A percentile compares a stretch with the other conserved stretches of the same genome.
Conservation (phyloP, 2,888 invertebrate species). For the Drosophila quinaria region DNA sequence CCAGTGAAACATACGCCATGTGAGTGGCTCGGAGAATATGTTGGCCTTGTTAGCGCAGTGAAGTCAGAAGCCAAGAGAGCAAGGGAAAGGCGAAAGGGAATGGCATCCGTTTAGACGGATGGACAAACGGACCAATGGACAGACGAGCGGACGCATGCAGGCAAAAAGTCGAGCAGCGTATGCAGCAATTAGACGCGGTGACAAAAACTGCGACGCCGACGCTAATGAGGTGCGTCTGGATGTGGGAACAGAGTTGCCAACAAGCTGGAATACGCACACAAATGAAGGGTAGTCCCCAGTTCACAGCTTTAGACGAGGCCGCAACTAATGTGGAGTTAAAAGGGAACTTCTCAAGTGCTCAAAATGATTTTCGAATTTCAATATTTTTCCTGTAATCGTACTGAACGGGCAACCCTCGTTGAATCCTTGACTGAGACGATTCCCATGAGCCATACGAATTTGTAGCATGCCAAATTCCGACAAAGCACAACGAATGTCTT, state of each 20-base stretch:
- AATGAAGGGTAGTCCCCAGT: constrained; percentile 12
- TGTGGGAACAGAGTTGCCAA: constrained; percentile 65
- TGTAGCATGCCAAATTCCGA: constrained; percentile 83
- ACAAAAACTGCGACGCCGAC: constrained; percentile 73
- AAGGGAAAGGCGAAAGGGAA: neutral
- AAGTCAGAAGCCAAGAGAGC: constrained; percentile 60
- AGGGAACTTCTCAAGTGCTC: constrained; percentile 57
- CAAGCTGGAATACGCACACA: constrained; percentile 25
- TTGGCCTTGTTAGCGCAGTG: constrained; percentile 84
- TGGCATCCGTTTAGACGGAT: constrained; percentile 16
- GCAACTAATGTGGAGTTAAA: constrained; percentile 56
- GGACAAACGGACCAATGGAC: neutral
- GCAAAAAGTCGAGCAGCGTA: constrained; percentile 64
- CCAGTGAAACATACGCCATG: constrained; percentile 61
- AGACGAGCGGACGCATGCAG: constrained; percentile 17
- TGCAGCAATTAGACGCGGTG: constrained; percentile 80
- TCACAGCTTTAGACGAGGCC: constrained; percentile 29
- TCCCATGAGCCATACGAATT: constrained; percentile 74
- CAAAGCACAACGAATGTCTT: constrained; percentile 85
- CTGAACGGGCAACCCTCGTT: constrained; percentile 44
- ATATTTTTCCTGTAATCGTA: constrained; percentile 61
- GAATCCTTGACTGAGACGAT: constrained; percentile 33
- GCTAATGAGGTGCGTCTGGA: constrained; percentile 66
- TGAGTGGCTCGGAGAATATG: constrained; percentile 82
- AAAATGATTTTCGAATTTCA: constrained; percentile 81